Percentiles rank a stretch among this genome's conserved stretches.
Conservation (phyloP, 2,888 invertebrate species). For the Hypena proboscidalis region DNA sequence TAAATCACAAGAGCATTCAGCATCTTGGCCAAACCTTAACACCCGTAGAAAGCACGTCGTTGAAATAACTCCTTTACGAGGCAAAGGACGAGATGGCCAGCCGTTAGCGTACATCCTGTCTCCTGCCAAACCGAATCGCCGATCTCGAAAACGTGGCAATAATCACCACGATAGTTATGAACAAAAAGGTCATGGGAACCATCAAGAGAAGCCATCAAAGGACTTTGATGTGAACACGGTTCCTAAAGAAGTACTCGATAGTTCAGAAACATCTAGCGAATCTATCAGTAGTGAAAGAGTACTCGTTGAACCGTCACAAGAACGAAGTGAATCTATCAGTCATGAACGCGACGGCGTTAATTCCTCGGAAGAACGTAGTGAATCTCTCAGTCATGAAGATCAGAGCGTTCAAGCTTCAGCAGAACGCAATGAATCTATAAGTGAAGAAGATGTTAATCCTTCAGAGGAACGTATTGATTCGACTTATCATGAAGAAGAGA, state of each 20-base stretch:
- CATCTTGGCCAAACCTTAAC: slow-evolving; percentile 23
- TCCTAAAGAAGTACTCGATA: too few species aligned
- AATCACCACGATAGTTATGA: neutral
- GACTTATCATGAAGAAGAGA: too few species aligned
- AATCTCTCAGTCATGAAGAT: neutral
- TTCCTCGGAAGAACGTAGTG: neutral
- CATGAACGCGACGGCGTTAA: neutral
- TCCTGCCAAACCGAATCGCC: slow-evolving; percentile 21
- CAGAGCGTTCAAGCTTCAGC: neutral
- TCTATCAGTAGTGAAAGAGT: neutral
- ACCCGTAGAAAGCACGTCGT: slow-evolving; percentile 36
- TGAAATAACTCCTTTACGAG: slow-evolving; percentile 33
- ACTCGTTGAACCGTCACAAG: neutral
- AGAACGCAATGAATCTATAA: too few species aligned
- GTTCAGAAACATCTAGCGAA: too few species aligned
- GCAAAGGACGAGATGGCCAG: slow-evolving; percentile 30
- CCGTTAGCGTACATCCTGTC: slow-evolving; percentile 37
- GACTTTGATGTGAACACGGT: too few species aligned
- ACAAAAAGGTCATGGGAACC: too few species aligned
- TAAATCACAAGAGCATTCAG: slow-evolving; percentile 18
- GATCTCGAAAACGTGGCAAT: neutral
- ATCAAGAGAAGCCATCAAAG: too few species aligned
- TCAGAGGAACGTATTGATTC: too few species aligned
- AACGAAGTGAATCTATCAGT: neutral
- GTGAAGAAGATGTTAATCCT: too few species aligned